Percentiles rank a stretch among this genome's conserved stretches.
Conservation (phyloP, 2,797 vertebrate species). For the Onychomys arenicola region DNA sequence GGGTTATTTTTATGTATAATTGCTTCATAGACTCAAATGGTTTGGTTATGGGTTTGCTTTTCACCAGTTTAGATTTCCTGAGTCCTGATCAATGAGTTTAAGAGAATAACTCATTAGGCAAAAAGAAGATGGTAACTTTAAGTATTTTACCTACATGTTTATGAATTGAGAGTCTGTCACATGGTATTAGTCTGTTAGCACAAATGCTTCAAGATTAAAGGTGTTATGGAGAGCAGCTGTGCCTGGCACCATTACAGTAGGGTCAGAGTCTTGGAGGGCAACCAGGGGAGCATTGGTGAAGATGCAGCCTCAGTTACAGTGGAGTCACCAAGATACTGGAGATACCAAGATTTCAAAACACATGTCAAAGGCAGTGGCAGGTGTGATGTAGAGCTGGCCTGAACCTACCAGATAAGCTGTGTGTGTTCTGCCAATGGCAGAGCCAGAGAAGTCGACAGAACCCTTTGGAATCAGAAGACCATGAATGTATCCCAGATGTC, state of each 20-base stretch:
- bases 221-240: too few species aligned
- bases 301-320: neutral
- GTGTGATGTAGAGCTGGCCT: neutral
- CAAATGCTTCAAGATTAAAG: neutral
- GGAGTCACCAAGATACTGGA: too few species aligned
- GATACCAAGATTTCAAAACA: neutral
- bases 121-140: neutral
- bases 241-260: neutral
- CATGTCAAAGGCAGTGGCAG: neutral
- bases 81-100: slow-evolving; percentile 26
- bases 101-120: slow-evolving; percentile 22
- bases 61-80: neutral
- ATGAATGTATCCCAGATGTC: neutral
- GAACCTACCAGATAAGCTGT: neutral
- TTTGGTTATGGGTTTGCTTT: slow-evolving; percentile 27
- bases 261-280: neutral
- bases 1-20: slow-evolving; percentile 32
- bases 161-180: neutral
- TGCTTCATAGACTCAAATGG: neutral
- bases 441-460: neutral
- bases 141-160: slow-evolving; percentile 40
- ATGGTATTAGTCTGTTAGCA: neutral
- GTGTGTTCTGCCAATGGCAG: neutral
- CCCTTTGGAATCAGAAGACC: neutral
- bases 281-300: neutral